A percentile compares a stretch with the other conserved stretches of the same genome.
These are phyloP conservation scores for Cantharis rustica DNA, from an alignment of 2,888 invertebrate species.

Conservation along the genomic window DNA sequence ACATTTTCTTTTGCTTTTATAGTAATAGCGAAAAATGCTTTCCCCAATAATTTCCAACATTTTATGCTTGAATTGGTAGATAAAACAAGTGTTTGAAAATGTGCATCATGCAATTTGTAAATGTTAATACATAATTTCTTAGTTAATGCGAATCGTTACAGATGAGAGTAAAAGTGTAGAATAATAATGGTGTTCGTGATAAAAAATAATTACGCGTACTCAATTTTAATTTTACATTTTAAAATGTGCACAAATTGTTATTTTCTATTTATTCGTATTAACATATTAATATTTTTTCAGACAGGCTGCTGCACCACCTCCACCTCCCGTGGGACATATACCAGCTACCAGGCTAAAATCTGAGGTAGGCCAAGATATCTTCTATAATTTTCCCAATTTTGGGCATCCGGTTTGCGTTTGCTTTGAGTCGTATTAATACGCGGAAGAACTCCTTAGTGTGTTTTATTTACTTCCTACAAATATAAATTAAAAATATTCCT, in stretches of 20 bases:
- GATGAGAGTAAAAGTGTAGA: not conserved
- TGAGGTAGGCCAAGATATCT: conserved; percentile 34
- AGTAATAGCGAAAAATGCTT: conserved; percentile 4
- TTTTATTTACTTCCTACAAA: too few relatives aligned
- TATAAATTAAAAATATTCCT: not conserved
- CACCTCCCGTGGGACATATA: conserved; percentile 38
- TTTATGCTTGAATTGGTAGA: conserved; percentile 12
- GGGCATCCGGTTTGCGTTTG: too few relatives aligned
- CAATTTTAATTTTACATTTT: too few relatives aligned
- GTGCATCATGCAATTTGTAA: not conserved
- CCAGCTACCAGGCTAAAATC: conserved; percentile 41
- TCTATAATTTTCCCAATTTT: not conserved
- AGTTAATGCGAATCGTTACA: not conserved
- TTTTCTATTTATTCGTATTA: conserved; percentile 2
- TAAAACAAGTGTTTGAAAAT: not conserved
- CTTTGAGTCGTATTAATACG: too few relatives aligned
- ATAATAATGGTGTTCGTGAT: not conserved
- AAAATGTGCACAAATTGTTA: not conserved
- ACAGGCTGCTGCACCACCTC: conserved; percentile 34
- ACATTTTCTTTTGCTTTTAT: conserved; percentile 9
- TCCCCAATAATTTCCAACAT: conserved; percentile 9
- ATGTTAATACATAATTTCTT: not conserved
- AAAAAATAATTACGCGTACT: not conserved
- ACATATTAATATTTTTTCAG: conserved; percentile 12
- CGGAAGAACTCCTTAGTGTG: too few relatives aligned